phyloP scores from a whole-genome alignment of 2,888 invertebrate species.

The Diadegma fenestrale region DNA sequence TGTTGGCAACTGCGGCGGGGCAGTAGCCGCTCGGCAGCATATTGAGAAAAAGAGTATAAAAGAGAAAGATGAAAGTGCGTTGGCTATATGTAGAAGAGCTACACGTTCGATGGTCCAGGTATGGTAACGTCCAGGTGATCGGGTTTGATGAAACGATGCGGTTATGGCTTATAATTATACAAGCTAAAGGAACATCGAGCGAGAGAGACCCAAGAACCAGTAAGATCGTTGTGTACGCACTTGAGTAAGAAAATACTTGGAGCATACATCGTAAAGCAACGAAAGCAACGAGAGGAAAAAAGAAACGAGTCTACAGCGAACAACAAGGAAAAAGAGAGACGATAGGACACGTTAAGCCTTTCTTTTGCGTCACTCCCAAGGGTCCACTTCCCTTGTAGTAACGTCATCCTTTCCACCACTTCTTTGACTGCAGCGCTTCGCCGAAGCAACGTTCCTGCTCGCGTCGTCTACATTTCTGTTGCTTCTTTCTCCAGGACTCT shows the following conservation, averaged over 20 bases:
- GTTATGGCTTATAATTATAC: slow-evolving; percentile 82
- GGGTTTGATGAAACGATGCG: slow-evolving; percentile 82
- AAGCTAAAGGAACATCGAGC: slow-evolving; percentile 32
- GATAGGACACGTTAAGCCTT: slow-evolving; percentile 62
- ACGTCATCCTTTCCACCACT: slow-evolving; percentile 53
- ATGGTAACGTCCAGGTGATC: slow-evolving; percentile 73
- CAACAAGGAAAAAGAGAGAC: slow-evolving; percentile 20
- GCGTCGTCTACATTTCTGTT: slow-evolving; percentile 34
- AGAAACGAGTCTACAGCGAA: slow-evolving; percentile 6
- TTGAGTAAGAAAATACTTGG: slow-evolving; percentile 29
- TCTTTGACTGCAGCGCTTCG: slow-evolving; percentile 58
- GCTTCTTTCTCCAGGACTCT: slow-evolving; percentile 54
- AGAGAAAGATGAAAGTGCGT: slow-evolving; percentile 28
- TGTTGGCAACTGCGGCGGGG: slow-evolving; percentile 42
- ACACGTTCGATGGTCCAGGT: slow-evolving; percentile 44
- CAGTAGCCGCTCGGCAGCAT: slow-evolving; percentile 25
- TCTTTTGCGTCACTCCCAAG: slow-evolving; percentile 67
- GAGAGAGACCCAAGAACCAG: slow-evolving; percentile 72
- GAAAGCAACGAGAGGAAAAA: slow-evolving; percentile 22
- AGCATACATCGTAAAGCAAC: slow-evolving; percentile 36
- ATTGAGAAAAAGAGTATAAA: slow-evolving; percentile 8
- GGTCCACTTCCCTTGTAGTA: slow-evolving; percentile 69
- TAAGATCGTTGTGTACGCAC: slow-evolving; percentile 61
- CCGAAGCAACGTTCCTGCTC: slow-evolving; percentile 36
- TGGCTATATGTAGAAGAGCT: slow-evolving; percentile 37